A percentile compares a stretch with the other conserved stretches of the same genome.
These are phyloP conservation scores for Epistrophe grossulariae DNA, from an alignment of 2,888 invertebrate genomes.

Conservation along the genomic window DNA sequence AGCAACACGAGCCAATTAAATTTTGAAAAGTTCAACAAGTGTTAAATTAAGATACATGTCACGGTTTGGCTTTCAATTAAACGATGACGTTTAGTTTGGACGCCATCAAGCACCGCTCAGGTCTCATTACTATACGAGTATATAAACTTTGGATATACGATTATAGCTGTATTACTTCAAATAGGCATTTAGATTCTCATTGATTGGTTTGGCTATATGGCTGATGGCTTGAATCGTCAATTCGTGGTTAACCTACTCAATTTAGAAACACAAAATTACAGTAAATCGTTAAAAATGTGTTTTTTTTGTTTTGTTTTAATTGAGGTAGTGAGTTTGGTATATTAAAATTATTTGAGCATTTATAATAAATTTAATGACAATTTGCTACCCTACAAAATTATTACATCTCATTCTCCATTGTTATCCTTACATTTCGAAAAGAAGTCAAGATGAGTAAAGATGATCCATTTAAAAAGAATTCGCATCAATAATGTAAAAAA, in stretches of 20 bases:
- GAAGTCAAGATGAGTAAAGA: no score
- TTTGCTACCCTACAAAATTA: no score
- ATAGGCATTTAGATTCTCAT: slow-evolving; percentile 24
- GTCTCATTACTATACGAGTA: slow-evolving; percentile 8
- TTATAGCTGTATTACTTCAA: slow-evolving; percentile 27
- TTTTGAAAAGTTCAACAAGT: slow-evolving; percentile 74
- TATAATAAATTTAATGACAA: no score
- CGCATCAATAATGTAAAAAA: neutral
- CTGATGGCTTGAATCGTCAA: slow-evolving; percentile 12
- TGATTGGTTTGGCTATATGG: slow-evolving; percentile 8
- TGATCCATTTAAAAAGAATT: neutral
- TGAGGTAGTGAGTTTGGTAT: neutral
- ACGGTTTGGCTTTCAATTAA: slow-evolving; percentile 63
- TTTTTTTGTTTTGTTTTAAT: neutral
- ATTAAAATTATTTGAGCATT: neutral
- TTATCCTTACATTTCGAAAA: no score
- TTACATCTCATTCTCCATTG: no score
- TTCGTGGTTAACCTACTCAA: slow-evolving; percentile 34
- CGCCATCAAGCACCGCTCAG: slow-evolving; percentile 51
- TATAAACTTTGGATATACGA: slow-evolving; percentile 16
- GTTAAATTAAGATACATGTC: slow-evolving; percentile 72
- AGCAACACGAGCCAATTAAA: slow-evolving; percentile 69
- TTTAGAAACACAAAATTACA: slow-evolving; percentile 15
- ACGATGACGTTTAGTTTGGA: slow-evolving; percentile 65
- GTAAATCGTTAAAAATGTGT: slow-evolving; percentile 19